Evolutionary conservation across 2,888 invertebrate species (phyloP), one percentile per base, ranked within the genome.

Genomic region (Napeogenes sylphis): DNA sequence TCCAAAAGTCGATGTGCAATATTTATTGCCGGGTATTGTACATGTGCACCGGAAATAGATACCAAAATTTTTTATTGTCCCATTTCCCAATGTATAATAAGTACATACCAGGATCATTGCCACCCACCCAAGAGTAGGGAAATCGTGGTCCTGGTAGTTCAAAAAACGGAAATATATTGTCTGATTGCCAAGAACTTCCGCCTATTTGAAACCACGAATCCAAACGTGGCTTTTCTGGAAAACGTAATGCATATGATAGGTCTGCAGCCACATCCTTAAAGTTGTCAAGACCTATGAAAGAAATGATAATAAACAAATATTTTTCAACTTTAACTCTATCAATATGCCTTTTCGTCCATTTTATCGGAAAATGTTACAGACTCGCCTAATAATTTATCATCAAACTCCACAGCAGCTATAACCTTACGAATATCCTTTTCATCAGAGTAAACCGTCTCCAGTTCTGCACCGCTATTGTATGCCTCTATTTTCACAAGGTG

Each of bases 91-190:
- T 21, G 21, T 21, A 21, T 21, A 21, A 21, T 21, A 21, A 21
- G 21, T 21, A 21, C 21, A 21, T 21, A 92, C 95, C 94, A 69
- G 95, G 94, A 70, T 84, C 80, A 45, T 80, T 82, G 51, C 89
- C 90, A 14, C 90, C 90, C 73, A 80, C 81, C 74, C 79, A 79
- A 33, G 85, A 85, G n/a, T 12, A 71, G 56, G 95, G 84, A 30
- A 94, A 94, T 67, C 96, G 84, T 0, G 96, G 96, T 3, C 96
- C 96, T 2, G 93, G 90, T 3, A 82, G 73, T 78, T 93, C 94
- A 78, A 92, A 94, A 42, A 89, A 70, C 0, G 93, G 94, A 81
- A 94, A 96, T 55, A 94, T 80, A 4, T 91, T 76, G 74, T 93
- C 92, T 0, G 96, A 96, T 14, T 91, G 86, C 96, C 96, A 97